Base-by-base conservation (phyloP, 2,888 invertebrate species). In the Nymphalis urticae region DNA sequence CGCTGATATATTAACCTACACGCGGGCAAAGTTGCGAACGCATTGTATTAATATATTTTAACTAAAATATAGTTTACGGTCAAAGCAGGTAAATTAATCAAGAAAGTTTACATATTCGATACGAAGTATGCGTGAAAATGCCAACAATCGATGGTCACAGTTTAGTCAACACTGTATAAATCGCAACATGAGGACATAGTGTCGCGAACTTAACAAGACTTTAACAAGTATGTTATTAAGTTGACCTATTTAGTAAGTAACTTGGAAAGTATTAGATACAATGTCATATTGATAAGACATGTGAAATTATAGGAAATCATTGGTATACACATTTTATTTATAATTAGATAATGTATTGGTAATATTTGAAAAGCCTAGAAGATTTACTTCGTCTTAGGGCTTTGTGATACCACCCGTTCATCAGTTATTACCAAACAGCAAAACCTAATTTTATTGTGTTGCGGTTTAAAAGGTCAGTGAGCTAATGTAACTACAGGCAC, bases 121-220 rank as follows among this genome's bases (percentile, higher is more conserved):
- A 75, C 70, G 78, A 85, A 86, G 82, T 85, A 85, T 86, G 84
- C 77, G 74, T 76, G 78, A 79, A 79, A 80, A 81, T 82, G 76
- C 77, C 81, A 81, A 84, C 80, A 83, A 81, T 82, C 77, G 80
- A 79, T 76, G 79, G 77, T 69, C 77, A 69, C 72, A 72, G 72
- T 74, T 71, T 64, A 72, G 66, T 69, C 51, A 66, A 66, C 63
- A 54, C 62, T 60, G 62, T 61, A 58, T 62, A 62, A 69, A 70
- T 71, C 27, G 36, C 59, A 64, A 63, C 62, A 70, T 54, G 32
- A 48, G 60, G 63, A 71, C 59, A 65, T 68, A 68, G 62, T 36
- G 51, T 24, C 48, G 27, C 58, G 65, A 65, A 64, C 53, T 65
- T 65, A 58, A 56, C 53, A 48, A 32, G 54, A 48, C 27, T 62